Evolutionary conservation across 2,888 invertebrate species (phyloP).

Genomic region (Hesperia comma): DNA sequence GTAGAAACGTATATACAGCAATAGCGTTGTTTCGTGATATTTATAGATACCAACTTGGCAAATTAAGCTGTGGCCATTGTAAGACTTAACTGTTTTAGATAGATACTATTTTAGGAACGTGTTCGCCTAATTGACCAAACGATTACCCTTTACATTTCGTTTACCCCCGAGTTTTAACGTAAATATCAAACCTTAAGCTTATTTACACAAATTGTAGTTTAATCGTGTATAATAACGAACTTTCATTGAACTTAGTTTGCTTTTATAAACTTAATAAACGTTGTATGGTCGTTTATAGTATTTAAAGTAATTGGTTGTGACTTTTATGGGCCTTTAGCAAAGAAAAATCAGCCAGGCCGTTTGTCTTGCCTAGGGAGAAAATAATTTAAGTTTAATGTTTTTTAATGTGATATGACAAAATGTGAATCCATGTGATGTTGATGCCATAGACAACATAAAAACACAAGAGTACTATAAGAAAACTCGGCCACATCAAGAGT

Average conservation of each 20-base stretch:
- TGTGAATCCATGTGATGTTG: too few relatives aligned
- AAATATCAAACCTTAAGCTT: constrained; percentile 17
- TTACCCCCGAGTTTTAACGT: constrained; percentile 12
- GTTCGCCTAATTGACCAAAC: constrained; percentile 15
- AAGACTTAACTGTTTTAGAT: constrained; percentile 12
- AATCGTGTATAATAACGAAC: constrained; percentile 13
- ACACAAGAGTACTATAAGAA: too few relatives aligned
- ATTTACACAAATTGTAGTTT: constrained; percentile 14
- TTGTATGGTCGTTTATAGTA: not conserved
- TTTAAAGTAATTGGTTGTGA: not conserved
- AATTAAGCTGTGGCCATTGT: constrained; percentile 17
- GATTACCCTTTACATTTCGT: constrained; percentile 15
- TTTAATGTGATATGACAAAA: too few relatives aligned
- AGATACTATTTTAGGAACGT: constrained; percentile 24
- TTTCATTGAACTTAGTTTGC: not conserved
- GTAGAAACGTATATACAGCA: too few relatives aligned
- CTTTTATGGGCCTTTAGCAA: too few relatives aligned
- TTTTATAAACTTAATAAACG: not conserved
- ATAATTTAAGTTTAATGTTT: too few relatives aligned
- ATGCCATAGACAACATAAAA: too few relatives aligned
- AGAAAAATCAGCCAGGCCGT: too few relatives aligned
- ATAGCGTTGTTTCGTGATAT: too few relatives aligned
- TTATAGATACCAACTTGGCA: constrained; percentile 11
- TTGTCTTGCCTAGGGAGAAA: too few relatives aligned
- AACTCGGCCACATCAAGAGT: too few relatives aligned